A percentile compares a stretch with the other conserved stretches of the same genome.
Evolutionary conservation across 2,113 vertebrate species (phyloP).

Genomic region (Brienomyrus brachyistius): DNA sequence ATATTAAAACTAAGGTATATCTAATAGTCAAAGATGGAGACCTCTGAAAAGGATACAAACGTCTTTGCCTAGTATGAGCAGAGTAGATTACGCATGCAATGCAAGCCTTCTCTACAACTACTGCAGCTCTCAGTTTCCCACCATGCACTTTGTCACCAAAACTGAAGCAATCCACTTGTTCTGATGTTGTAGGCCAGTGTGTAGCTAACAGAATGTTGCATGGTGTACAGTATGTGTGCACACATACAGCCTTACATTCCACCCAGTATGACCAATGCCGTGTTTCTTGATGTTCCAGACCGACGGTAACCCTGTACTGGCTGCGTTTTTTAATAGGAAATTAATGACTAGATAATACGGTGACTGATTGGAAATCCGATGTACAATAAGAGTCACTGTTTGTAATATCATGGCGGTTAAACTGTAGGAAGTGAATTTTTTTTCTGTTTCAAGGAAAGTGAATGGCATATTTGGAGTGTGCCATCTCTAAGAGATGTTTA

Average conservation of each 20-base stretch:
- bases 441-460: not conserved
- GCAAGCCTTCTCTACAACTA: not conserved
- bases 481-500: not conserved
- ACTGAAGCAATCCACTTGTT: not conserved
- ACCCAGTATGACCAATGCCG: not conserved
- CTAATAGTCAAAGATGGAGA: constrained; percentile 38
- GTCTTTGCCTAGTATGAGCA: constrained; percentile 48
- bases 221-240: not conserved
- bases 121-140: not conserved
- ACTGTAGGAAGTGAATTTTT: not conserved
- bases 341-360: not conserved
- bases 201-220: not conserved
- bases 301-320: no score
- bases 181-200: not conserved
- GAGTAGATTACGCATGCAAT: constrained; percentile 41
- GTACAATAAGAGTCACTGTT: not conserved
- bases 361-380: not conserved
- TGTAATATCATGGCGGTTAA: not conserved
- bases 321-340: not conserved
- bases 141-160: not conserved
- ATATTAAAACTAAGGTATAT: constrained; percentile 46
- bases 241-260: not conserved
- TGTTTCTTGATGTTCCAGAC: not conserved
- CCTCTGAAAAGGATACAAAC: constrained; percentile 39
- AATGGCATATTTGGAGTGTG: not conserved